A percentile compares a stretch with the other conserved stretches of the same genome.
phyloP scores from a whole-genome alignment of 2,888 invertebrate species.

The Eulithis testata region DNA sequence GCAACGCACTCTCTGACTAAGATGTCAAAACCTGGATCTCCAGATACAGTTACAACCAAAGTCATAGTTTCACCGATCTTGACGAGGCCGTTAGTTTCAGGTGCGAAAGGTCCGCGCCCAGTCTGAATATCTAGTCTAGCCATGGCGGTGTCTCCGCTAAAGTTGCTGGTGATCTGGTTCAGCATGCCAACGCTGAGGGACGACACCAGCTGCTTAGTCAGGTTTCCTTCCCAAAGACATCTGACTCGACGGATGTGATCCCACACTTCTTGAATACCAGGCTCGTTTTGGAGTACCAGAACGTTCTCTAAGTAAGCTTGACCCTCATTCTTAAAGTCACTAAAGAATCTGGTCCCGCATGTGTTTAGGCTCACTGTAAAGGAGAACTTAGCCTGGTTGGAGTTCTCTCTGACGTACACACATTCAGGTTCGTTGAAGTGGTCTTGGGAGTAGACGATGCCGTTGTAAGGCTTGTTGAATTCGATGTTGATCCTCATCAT shows the following conservation, averaged over 20 bases:
- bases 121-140: slow-evolving; percentile 91
- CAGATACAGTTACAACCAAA: slow-evolving; percentile 90
- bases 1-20: slow-evolving; percentile 91
- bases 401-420: slow-evolving; percentile 89
- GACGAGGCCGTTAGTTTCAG: slow-evolving; percentile 89
- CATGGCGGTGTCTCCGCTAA: slow-evolving; percentile 93
- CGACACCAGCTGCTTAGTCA: slow-evolving; percentile 90
- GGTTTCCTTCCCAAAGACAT: slow-evolving; percentile 92
- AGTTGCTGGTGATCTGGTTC: slow-evolving; percentile 91
- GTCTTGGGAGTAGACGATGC: slow-evolving; percentile 92
- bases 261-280: slow-evolving; percentile 91
- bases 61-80: slow-evolving; percentile 94
- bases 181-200: slow-evolving; percentile 91
- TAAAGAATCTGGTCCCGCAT: slow-evolving; percentile 92
- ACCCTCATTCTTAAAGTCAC: slow-evolving; percentile 90
- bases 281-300: slow-evolving; percentile 90
- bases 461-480: slow-evolving; percentile 90
- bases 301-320: slow-evolving; percentile 92
- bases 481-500: slow-evolving; percentile 93
- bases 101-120: slow-evolving; percentile 91
- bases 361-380: slow-evolving; percentile 90
- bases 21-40: slow-evolving; percentile 91
- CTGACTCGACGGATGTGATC: slow-evolving; percentile 91
- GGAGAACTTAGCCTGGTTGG: slow-evolving; percentile 87
- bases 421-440: slow-evolving; percentile 88